These are phyloP conservation scores for Microplitis demolitor DNA, from an alignment of 1,140 invertebrate species.

Conservation along the genomic window DNA sequence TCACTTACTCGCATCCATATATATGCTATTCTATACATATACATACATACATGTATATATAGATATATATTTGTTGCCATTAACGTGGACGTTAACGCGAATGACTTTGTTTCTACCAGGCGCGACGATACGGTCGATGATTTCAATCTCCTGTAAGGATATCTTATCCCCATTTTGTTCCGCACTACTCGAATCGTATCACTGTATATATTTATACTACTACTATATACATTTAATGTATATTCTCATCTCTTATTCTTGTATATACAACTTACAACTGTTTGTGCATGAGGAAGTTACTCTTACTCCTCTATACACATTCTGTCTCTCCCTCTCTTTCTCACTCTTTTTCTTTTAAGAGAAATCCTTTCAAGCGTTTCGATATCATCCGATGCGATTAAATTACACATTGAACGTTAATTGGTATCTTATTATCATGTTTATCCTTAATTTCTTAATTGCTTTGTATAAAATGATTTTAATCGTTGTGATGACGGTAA, in stretches of 20 bases:
- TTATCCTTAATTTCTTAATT: conserved; percentile 23
- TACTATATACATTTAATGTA: too few relatives aligned
- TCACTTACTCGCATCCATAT: neutral
- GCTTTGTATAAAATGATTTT: neutral
- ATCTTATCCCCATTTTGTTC: neutral
- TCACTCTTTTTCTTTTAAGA: neutral
- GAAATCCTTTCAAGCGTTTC: neutral
- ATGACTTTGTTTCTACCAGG: conserved; percentile 23
- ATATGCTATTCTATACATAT: neutral
- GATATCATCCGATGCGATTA: conserved; percentile 14
- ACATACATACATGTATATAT: neutral
- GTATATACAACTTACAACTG: too few relatives aligned
- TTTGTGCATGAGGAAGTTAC: too few relatives aligned
- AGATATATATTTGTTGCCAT: neutral
- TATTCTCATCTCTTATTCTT: too few relatives aligned
- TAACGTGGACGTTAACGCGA: conserved; percentile 24
- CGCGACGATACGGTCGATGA: conserved; percentile 25
- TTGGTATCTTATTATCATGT: conserved; percentile 22
- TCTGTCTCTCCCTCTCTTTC: neutral
- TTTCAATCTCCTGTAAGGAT: conserved; percentile 20
- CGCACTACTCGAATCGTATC: neutral
- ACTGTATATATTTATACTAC: too few relatives aligned
- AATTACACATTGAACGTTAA: conserved; percentile 27
- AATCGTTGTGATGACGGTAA: neutral
- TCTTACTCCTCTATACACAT: neutral